These are phyloP conservation scores for Aphaenogaster floridana DNA, from an alignment of 1,140 invertebrate genomes.

Conservation along the genomic window DNA sequence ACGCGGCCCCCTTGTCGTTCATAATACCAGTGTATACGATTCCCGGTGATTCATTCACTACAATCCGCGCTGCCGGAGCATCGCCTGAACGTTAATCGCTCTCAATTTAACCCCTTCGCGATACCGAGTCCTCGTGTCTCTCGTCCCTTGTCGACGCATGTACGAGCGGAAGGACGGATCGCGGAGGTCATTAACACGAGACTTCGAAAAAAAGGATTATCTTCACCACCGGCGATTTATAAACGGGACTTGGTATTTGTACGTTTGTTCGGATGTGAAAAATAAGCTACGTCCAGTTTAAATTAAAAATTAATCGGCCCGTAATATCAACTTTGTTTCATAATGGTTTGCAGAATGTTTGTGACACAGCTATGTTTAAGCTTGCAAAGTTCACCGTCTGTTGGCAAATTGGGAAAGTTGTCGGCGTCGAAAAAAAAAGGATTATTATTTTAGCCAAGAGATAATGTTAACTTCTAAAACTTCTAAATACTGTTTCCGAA, in stretches of 20 bases:
- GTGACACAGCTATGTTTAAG: constrained; percentile 21
- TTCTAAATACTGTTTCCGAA: neutral
- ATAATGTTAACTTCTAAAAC: constrained; percentile 11
- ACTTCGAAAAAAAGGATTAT: neutral
- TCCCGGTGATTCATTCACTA: constrained; percentile 57
- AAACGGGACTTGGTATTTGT: neutral
- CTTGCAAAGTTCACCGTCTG: constrained; percentile 20
- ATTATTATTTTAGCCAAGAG: constrained; percentile 22
- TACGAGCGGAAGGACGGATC: neutral
- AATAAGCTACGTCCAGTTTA: neutral
- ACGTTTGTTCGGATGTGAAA: neutral
- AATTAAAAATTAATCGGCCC: constrained; percentile 38
- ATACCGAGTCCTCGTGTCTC: neutral
- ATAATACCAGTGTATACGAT: constrained; percentile 66
- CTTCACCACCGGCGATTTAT: neutral
- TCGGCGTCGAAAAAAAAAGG: neutral
- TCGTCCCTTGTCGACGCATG: constrained; percentile 5
- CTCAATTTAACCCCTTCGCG: constrained; percentile 34
- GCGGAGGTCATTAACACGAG: neutral
- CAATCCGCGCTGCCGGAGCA: constrained; percentile 1
- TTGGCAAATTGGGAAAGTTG: constrained; percentile 45
- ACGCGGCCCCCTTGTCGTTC: constrained; percentile 54
- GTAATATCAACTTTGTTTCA: constrained; percentile 35
- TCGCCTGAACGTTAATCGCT: constrained; percentile 52
- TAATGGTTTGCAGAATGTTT: constrained; percentile 23